phyloP scores from a whole-genome alignment of 2,113 vertebrate genomes.

The Dissostichus mawsoni region DNA sequence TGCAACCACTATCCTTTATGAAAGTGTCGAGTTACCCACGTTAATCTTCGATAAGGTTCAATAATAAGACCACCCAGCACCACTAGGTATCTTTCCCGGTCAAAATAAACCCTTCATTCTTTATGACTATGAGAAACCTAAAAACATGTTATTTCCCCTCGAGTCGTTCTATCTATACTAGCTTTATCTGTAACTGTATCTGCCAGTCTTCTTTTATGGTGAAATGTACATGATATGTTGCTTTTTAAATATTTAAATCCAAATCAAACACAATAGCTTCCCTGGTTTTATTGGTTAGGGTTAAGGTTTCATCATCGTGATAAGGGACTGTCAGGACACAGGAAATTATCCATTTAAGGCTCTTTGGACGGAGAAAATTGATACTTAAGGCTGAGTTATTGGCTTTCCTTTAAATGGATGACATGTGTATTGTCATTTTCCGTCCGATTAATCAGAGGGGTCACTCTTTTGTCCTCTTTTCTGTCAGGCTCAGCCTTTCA shows the following conservation, averaged over 20 bases:
- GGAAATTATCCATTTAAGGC: constrained; percentile 10
- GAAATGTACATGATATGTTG: neutral
- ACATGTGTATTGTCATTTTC: constrained; percentile 48
- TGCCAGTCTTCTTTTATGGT: neutral
- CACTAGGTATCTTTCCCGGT: constrained; percentile 1
- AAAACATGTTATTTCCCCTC: neutral
- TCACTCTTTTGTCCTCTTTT: constrained; percentile 36
- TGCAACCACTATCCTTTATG: constrained; percentile 30
- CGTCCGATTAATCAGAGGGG: constrained; percentile 28
- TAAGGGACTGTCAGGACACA: constrained; percentile 1
- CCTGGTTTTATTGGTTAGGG: neutral
- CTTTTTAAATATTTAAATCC: neutral
- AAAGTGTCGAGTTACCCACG: constrained; percentile 43
- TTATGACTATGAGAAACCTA: no score
- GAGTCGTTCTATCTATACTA: neutral
- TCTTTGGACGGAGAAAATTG: constrained; percentile 19
- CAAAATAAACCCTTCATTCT: no score
- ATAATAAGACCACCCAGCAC: constrained; percentile 69
- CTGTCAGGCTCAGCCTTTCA: constrained; percentile 48
- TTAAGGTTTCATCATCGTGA: constrained; percentile 9
- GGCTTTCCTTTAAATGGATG: constrained; percentile 30
- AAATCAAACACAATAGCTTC: neutral
- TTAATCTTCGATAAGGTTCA: constrained; percentile 65
- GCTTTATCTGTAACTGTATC: neutral
- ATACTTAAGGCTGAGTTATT: constrained; percentile 44